Percentiles rank a stretch among this genome's conserved stretches.
These are phyloP conservation scores for Forbesichthys papilliferus DNA, from an alignment of 2,113 vertebrate genomes.

Conservation along the genomic window DNA sequence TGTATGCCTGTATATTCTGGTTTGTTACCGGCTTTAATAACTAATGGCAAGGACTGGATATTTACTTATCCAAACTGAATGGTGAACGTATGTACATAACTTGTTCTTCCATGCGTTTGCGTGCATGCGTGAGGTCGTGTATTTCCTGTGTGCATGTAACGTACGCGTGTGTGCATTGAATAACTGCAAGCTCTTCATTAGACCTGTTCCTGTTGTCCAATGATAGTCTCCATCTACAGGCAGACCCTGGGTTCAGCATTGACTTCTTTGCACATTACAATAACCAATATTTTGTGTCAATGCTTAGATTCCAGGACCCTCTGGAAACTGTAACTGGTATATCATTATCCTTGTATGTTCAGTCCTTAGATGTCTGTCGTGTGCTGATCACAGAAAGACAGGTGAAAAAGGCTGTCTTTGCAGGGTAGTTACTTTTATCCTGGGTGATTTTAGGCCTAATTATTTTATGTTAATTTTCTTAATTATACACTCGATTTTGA, in stretches of 20 bases:
- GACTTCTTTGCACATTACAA: constrained; percentile 17
- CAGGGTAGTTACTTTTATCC: no score
- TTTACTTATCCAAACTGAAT: constrained; percentile 15
- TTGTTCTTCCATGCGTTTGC: constrained; percentile 9
- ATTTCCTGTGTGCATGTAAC: constrained; percentile 1
- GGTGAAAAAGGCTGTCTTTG: no score
- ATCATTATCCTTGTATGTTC: no score
- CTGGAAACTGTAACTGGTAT: constrained; percentile 25
- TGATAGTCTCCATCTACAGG: constrained; percentile 17
- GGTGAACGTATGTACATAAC: constrained; percentile 8
- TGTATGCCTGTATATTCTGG: neutral
- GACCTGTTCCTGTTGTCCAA: constrained; percentile 33
- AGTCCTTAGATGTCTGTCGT: no score
- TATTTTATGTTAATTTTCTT: no score
- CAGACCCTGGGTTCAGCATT: constrained; percentile 38
- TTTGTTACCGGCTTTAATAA: constrained; percentile 1
- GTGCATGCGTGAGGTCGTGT: constrained; percentile 21
- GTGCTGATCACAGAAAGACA: no score
- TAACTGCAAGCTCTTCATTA: constrained; percentile 12
- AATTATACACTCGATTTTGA: no score
- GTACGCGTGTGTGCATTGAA: constrained; percentile 1
- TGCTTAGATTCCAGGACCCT: neutral
- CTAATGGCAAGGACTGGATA: constrained; percentile 21
- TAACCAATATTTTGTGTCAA: constrained; percentile 29
- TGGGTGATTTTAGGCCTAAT: no score